Conservation (phyloP, 2,888 invertebrate species). For the Drosophila mercatorum region DNA sequence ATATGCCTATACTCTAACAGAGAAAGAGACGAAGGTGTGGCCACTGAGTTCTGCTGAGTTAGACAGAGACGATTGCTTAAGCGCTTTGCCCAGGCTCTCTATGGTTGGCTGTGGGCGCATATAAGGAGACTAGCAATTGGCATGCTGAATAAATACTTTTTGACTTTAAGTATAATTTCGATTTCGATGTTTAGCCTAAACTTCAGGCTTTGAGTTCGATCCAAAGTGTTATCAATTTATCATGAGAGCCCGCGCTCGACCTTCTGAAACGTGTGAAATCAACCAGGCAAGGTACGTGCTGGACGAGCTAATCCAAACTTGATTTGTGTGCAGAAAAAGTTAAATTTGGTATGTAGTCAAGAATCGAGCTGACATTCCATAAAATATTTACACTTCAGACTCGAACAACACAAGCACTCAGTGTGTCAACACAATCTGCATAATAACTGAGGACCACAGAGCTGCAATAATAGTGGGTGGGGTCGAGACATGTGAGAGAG, state of each 20-base stretch:
- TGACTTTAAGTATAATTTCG: background rate
- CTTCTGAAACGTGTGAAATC: constrained; percentile 5
- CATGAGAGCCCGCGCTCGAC: background rate
- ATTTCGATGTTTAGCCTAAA: constrained; percentile 2
- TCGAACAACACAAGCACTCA: background rate
- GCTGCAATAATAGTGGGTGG: constrained; percentile 6
- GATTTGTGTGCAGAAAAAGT: constrained; percentile 16
- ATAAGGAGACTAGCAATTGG: background rate
- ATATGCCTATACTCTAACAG: no score
- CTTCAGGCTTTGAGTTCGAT: background rate
- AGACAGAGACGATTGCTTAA: background rate
- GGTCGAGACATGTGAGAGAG: constrained; percentile 8
- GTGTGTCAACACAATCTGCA: constrained; percentile 10
- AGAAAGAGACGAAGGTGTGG: no score
- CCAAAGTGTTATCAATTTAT: constrained; percentile 22
- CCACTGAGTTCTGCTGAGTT: no score
- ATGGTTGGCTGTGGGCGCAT: background rate
- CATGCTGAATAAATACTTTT: background rate
- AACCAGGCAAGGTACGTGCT: constrained; percentile 5
- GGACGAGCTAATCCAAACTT: constrained; percentile 11
- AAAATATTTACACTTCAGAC: constrained; percentile 9
- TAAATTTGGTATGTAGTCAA: background rate
- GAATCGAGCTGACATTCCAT: constrained; percentile 2
- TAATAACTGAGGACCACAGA: constrained; percentile 1
- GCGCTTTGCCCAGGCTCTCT: background rate